Conservation (phyloP, 2,888 invertebrate genomes). For the Synergus itoensis region DNA sequence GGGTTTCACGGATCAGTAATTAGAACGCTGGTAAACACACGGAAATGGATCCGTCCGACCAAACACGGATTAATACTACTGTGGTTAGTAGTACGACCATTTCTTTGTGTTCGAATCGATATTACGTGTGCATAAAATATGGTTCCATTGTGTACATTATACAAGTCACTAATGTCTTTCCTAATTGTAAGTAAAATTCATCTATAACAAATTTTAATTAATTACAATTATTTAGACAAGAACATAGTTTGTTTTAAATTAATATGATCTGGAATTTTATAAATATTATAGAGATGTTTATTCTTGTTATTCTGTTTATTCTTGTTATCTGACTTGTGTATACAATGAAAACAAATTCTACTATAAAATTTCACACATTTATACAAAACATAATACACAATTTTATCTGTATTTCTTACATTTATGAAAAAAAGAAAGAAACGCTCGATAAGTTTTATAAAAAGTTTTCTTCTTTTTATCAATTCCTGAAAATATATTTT, state of each 20-base stretch:
- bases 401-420: background rate
- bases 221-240: too few relatives aligned
- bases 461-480: too few relatives aligned
- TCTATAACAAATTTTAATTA: background rate
- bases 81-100: slow-evolving; percentile 5
- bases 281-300: too few relatives aligned
- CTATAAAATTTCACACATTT: background rate
- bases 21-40: background rate
- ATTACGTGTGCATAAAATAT: slow-evolving; percentile 11
- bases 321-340: background rate
- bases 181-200: background rate
- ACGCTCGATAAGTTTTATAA: background rate
- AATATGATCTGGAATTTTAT: too few relatives aligned
- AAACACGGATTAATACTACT: slow-evolving; percentile 23
- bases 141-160: background rate
- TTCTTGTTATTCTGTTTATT: background rate
- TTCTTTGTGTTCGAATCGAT: slow-evolving; percentile 12
- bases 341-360: slow-evolving; percentile 3
- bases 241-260: too few relatives aligned
- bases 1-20: background rate
- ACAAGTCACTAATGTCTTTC: too few relatives aligned
- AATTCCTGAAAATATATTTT: background rate
- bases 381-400: slow-evolving; percentile 23
- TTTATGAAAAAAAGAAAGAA: background rate
- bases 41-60: slow-evolving; percentile 29